Percentiles rank a stretch among this genome's conserved stretches.
phyloP scores from a whole-genome alignment of 2,888 invertebrate genomes.

The Ctena decussata region DNA sequence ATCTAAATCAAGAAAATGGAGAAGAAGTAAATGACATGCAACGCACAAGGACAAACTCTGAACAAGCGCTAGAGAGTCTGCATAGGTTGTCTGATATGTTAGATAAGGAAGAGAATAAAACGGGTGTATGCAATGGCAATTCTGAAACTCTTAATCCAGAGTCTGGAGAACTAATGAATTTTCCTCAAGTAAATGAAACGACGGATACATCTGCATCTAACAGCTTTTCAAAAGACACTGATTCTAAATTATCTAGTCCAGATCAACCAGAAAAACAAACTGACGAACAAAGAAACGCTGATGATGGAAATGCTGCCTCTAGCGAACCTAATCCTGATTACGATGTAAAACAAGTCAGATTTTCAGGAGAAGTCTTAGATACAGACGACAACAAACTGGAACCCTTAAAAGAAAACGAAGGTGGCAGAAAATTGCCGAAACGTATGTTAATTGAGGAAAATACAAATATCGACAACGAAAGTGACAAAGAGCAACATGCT shows the following conservation, averaged over 20 bases:
- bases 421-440: not conserved
- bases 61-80: not conserved
- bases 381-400: slow-evolving; percentile 62
- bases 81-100: not conserved
- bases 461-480: too few relatives aligned
- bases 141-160: not conserved
- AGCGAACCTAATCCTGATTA: slow-evolving; percentile 78
- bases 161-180: not conserved
- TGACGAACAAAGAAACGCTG: not conserved
- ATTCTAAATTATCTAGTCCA: not conserved
- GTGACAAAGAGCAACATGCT: not conserved
- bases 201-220: too few relatives aligned
- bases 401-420: slow-evolving; percentile 49
- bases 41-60: not conserved
- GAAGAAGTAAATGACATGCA: not conserved
- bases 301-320: not conserved
- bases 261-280: not conserved
- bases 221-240: not conserved
- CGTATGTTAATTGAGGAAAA: not conserved
- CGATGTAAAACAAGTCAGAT: slow-evolving; percentile 75
- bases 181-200: not conserved
- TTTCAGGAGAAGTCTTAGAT: slow-evolving; percentile 64
- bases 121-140: not conserved
- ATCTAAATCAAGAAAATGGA: not conserved
- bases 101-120: not conserved